Evolutionary conservation across 1,140 invertebrate genomes (phyloP).

Genomic region (Wiebesia pumilae): DNA sequence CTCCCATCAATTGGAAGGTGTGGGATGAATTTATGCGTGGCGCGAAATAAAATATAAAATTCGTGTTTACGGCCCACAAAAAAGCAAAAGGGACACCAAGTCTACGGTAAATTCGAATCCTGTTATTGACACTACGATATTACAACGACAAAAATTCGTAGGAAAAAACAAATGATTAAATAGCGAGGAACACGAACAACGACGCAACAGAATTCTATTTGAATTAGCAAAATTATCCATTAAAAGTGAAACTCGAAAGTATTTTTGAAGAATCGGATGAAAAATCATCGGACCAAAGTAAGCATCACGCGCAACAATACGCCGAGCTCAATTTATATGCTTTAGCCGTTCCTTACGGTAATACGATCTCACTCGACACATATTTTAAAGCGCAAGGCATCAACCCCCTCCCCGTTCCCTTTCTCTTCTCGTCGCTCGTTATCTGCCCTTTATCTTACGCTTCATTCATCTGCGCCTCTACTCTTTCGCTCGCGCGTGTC

Average conservation of each 20-base stretch:
- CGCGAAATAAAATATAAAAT: background rate
- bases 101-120: background rate
- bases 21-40: background rate
- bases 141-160: background rate
- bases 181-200: background rate
- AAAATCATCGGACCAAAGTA: conserved; percentile 5
- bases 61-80: background rate
- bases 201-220: background rate
- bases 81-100: background rate
- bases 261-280: conserved; percentile 4
- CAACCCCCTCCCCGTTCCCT: background rate
- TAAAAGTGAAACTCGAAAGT: background rate
- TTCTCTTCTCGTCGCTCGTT: conserved; percentile 16
- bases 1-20: background rate
- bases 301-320: conserved; percentile 4
- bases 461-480: background rate
- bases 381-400: conserved; percentile 23
- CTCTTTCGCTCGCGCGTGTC: conserved; percentile 12
- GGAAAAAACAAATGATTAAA: too few species aligned
- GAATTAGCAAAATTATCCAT: background rate
- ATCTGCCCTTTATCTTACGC: conserved; percentile 37
- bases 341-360: conserved; percentile 10
- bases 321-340: background rate
- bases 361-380: conserved; percentile 44
- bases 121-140: background rate